Base-by-base conservation (phyloP, 2,888 invertebrate genomes). In the Antheraea assamensis region DNA sequence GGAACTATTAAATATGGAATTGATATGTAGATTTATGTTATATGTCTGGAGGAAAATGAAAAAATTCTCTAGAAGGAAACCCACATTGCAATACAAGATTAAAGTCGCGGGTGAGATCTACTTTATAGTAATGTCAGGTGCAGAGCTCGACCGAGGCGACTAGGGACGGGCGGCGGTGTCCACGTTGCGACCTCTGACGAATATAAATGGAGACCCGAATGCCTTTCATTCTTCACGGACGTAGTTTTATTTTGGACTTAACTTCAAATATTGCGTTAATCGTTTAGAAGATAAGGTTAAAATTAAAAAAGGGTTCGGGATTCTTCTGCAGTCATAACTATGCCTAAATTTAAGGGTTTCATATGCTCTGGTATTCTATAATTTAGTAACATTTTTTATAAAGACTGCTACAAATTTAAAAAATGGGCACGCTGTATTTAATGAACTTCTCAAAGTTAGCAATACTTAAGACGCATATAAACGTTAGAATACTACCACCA, bases 171-270 rank as follows among this genome's bases (percentile, higher is more conserved):
- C 35, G 68, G 21, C 68, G 21, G 68, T 30, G 64, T 31, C 35
- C 68, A n/a, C 68, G 35, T 21, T 24, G 68, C 30, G 35, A 35
- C 68, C 31, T n/a, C 68, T 35, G 35, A 68, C 68, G 68, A 68
- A 31, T 68, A 68, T 35, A 68, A 68, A 68, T 68, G 68, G 68
- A 35, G 35, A 68, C 68, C 68, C 35, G 68, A 68, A 68, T 35
- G 68, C 68, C n/a, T 7, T 35, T 35, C 31, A 21, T 35, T 13
- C 21, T 68, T 0, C 30, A 30, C 15, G 27, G 15, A 64, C 30
- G 27, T 64, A 64, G 61, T 64, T 64, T 64, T 64, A 64, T 17
- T 30, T 15, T n/a, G n/a, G n/a, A n/a, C n/a, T n/a, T 64, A 27
- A 30, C 61, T 64, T 17, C 27, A 64, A 30, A 64, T 64, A 30